Conservation (phyloP, 2,888 invertebrate genomes). For the Pseudanteris insignis region DNA sequence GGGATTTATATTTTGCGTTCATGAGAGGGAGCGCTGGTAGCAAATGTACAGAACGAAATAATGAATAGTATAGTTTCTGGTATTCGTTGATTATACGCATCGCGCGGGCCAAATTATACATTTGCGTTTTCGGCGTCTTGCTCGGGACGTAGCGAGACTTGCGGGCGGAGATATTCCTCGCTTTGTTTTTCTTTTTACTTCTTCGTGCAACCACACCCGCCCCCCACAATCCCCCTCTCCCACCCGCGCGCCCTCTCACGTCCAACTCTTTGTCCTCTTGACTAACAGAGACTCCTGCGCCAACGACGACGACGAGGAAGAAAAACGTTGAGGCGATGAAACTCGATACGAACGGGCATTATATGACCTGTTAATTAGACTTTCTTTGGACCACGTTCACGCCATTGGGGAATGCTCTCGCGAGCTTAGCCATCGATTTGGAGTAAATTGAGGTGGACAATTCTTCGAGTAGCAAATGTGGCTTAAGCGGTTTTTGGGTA, state of each 20-base stretch:
- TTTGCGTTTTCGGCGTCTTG: constrained; percentile 54
- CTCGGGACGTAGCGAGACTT: constrained; percentile 27
- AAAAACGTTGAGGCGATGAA: too few species aligned
- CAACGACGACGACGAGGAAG: too few species aligned
- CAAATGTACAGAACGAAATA: constrained; percentile 65
- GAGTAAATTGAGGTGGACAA: too few species aligned
- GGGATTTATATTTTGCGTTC: constrained; percentile 60
- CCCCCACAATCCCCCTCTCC: not conserved
- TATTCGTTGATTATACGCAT: constrained; percentile 66
- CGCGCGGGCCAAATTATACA: constrained; percentile 63
- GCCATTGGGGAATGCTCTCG: too few species aligned
- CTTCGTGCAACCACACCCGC: not conserved
- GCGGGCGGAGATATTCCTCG: constrained; percentile 27
- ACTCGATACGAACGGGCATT: constrained; percentile 42
- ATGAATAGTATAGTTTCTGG: constrained; percentile 66
- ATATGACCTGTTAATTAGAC: constrained; percentile 57
- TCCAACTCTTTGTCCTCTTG: constrained; percentile 6
- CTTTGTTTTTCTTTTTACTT: not conserved
- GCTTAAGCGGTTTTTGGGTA: too few species aligned
- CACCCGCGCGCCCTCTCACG: too few species aligned
- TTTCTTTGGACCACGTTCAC: too few species aligned
- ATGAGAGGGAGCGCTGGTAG: constrained; percentile 57
- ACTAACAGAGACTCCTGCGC: too few species aligned
- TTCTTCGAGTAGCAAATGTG: too few species aligned
- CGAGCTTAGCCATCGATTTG: too few species aligned